These are phyloP conservation scores for Chaetorhynchus papuensis DNA, from an alignment of 2,113 vertebrate genomes.

Conservation along the genomic window DNA sequence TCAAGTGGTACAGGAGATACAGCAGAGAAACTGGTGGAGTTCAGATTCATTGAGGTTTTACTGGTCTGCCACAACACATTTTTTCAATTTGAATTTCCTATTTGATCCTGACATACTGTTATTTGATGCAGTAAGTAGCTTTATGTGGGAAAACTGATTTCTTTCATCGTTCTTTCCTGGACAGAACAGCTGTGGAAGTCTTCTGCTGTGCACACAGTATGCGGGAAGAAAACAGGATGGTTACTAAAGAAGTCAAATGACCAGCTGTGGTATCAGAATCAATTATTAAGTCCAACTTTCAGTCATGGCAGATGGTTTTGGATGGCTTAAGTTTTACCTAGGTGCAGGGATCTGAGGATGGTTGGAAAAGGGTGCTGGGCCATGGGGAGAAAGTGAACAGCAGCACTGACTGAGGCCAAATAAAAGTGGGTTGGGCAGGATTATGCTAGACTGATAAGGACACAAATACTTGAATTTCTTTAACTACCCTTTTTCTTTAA, in stretches of 20 bases:
- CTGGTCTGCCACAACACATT: neutral
- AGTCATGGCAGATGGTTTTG: neutral
- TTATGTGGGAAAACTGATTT: neutral
- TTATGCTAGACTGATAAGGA: neutral
- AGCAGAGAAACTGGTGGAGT: neutral
- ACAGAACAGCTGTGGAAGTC: neutral
- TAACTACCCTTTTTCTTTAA: neutral
- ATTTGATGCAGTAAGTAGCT: neutral
- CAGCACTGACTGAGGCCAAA: neutral
- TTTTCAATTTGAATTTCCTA: neutral
- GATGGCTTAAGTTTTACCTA: neutral
- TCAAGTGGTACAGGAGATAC: neutral
- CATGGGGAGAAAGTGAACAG: neutral
- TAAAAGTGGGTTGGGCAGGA: neutral
- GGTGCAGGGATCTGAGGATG: neutral
- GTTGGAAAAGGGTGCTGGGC: neutral
- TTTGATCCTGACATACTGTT: neutral
- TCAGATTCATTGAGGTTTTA: neutral
- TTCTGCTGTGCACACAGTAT: neutral
- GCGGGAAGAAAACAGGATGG: neutral
- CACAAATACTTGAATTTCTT: neutral
- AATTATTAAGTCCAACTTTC: neutral
- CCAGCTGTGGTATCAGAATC: neutral
- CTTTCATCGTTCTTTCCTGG: neutral
- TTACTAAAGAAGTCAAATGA: neutral